phyloP scores from a whole-genome alignment of 2,888 invertebrate species.

The Chymomyza amoena region DNA sequence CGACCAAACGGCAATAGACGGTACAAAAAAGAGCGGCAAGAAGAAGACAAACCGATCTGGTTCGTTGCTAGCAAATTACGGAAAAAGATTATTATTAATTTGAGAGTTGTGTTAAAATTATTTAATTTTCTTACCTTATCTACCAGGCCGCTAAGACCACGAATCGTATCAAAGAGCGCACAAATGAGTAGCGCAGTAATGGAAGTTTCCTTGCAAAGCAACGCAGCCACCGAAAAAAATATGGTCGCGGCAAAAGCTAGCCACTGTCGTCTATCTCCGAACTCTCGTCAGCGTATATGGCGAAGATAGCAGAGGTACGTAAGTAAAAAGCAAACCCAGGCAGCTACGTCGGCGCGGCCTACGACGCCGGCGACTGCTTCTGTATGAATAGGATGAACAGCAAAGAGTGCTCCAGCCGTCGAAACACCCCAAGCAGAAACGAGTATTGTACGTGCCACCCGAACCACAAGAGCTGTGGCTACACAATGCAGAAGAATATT shows the following conservation, averaged over 20 bases:
- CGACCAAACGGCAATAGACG: slow-evolving; percentile 87
- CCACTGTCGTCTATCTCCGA: slow-evolving; percentile 79
- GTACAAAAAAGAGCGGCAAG: slow-evolving; percentile 84
- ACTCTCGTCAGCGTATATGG: slow-evolving; percentile 85
- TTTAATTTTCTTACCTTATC: slow-evolving; percentile 80
- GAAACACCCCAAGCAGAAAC: slow-evolving; percentile 85
- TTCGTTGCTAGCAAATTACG: slow-evolving; percentile 82
- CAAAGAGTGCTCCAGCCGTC: slow-evolving; percentile 91
- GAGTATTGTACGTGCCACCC: slow-evolving; percentile 85
- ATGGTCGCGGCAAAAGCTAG: slow-evolving; percentile 83
- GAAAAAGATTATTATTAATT: not conserved
- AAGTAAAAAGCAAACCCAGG: slow-evolving; percentile 93
- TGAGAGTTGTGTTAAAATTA: not conserved
- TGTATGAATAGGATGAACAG: slow-evolving; percentile 96
- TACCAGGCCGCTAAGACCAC: slow-evolving; percentile 78
- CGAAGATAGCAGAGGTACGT: slow-evolving; percentile 92
- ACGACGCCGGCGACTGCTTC: slow-evolving; percentile 98
- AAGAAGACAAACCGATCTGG: slow-evolving; percentile 85
- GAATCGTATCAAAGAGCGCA: slow-evolving; percentile 90
- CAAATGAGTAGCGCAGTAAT: slow-evolving; percentile 94
- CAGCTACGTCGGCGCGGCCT: slow-evolving; percentile 95
- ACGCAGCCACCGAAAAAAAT: slow-evolving; percentile 87
- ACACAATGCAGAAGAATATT: slow-evolving; percentile 92
- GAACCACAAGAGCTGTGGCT: slow-evolving; percentile 90
- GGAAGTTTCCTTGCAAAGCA: slow-evolving; percentile 97